Percentiles rank a stretch among this genome's conserved stretches.
phyloP scores from a whole-genome alignment of 1,140 invertebrate species.

The Bombus balteatus region DNA sequence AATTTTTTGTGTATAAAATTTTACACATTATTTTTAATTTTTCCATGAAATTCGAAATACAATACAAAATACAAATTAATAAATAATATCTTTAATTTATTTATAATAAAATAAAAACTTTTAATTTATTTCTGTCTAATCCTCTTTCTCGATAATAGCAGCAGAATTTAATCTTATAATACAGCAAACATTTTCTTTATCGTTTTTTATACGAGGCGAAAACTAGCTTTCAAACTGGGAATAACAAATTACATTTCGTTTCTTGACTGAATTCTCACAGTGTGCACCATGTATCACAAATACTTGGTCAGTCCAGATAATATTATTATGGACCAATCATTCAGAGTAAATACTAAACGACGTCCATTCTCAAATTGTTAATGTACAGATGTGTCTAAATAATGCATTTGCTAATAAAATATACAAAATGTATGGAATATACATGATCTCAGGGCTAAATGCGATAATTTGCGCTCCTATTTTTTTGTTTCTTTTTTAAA shows the following conservation, averaged over 20 bases:
- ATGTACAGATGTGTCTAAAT: slow-evolving; percentile 64
- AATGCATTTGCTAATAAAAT: slow-evolving; percentile 70
- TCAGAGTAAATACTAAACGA: slow-evolving; percentile 62
- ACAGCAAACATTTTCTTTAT: slow-evolving; percentile 35
- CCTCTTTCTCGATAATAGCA: slow-evolving; percentile 13
- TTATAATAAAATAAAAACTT: slow-evolving; percentile 36
- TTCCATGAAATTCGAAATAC: not conserved
- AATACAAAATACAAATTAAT: slow-evolving; percentile 32
- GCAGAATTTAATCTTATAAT: slow-evolving; percentile 41
- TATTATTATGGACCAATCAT: slow-evolving; percentile 60
- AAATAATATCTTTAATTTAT: slow-evolving; percentile 46
- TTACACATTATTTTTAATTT: slow-evolving; percentile 10
- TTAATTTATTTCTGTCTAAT: slow-evolving; percentile 27
- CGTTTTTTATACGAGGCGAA: slow-evolving; percentile 36
- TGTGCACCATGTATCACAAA: slow-evolving; percentile 62
- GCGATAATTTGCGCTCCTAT: slow-evolving; percentile 54
- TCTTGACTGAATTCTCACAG: slow-evolving; percentile 55
- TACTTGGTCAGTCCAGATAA: slow-evolving; percentile 61
- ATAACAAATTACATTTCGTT: slow-evolving; percentile 51
- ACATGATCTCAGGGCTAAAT: slow-evolving; percentile 66
- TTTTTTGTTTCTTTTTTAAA: slow-evolving; percentile 12
- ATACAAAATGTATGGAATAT: slow-evolving; percentile 74
- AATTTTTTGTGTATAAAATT: slow-evolving; percentile 20
- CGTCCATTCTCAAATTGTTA: slow-evolving; percentile 57
- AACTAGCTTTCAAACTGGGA: slow-evolving; percentile 58